Evolutionary conservation across 2,888 invertebrate species (phyloP), one percentile per base, ranked within the genome.

Genomic region (Lampropteryx suffumata): DNA sequence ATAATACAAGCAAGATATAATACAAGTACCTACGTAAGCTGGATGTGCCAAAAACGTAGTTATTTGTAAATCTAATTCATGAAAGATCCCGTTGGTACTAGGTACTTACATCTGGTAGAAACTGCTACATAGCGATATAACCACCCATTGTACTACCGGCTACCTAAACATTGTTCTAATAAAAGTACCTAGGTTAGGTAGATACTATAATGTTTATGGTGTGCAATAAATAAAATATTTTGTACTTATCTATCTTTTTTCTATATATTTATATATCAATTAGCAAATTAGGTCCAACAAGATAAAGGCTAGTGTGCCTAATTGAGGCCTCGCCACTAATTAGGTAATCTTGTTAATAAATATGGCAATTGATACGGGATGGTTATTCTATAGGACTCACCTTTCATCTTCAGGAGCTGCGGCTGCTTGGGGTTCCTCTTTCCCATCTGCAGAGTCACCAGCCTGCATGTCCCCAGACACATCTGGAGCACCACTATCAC

Each of bases 321-420:
- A 24, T 24, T 24, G 24, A 24, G 7, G 24, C 24, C 12, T 13
- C 30, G 10, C 11, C 11, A 13, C 1, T 7, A 8, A 24, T 1
- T 24, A 24, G 30, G 12, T 32, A 14, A 33, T 13, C 34, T 9
- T 27, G 17, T 9, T 33, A 33, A 10, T 28, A 28, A 28, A 28
- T 28, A 10, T 1, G 28, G n/a, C 2, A 1, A 28, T 28, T 28
- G n/a, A 2, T 24, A 32, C 1, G 7, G 1, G 7, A 24, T 24
- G 4, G 3, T 24, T 24, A 24, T 24, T 21, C 3, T 24, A 1
- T 24, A 35, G 51, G 7, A 64, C 87, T 83, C 56, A 91, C 91
- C 91, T 91, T 88, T 91, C 91, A 83, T 90, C 90, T 68, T 91
- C 91, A 24, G 83, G 77, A 50, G 79, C 76, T 34, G 78, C 78